Base-by-base conservation (phyloP, 2,888 invertebrate species). In the Drosophila pseudotalamancana region DNA sequence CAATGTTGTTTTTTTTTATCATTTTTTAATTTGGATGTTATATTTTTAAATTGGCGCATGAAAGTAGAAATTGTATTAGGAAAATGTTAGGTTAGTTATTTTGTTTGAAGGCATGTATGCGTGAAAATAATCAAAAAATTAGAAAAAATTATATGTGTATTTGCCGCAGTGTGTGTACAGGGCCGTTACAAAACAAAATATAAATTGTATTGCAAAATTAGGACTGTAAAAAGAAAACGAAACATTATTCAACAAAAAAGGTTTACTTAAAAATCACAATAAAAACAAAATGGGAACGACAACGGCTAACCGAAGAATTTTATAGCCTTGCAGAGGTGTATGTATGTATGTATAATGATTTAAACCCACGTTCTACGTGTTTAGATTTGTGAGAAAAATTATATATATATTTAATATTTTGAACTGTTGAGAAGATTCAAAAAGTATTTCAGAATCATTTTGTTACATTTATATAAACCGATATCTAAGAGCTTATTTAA, bases 221-320 rank as follows among this genome's bases (percentile, higher is more conserved):
- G 57, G 54, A 80, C 84, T 80, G 80, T 57, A 77, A 81, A 82
- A 72, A 81, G 76, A 81, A 84, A 77, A 65, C 34, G 60, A 84
- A 84, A 70, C 11, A 74, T 69, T 73, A 73, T 59, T 64, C 4
- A 51, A 59, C 18, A 67, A 49, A 55, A 23, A 23, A 32, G 5
- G 9, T 1, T 6, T 25, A 32, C 39, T 32, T n/a, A 6, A 35
- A 42, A 31, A 39, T 11, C 35, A 64, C 16, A 53, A 25, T 35
- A 57, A 51, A 11, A 27, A 61, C 49, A 48, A 45, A 25, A 57
- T 42, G 25, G 9, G 4, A 34, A 34, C 19, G 19, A 43, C 35
- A 55, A 23, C 51, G 32, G 62, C 25, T 49, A 8, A 12, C 45
- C 51, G 29, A 29, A 23, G 31, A 27, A 35, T 23, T 16, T 1